phyloP scores from a whole-genome alignment of 2,113 vertebrate species.

The Cervus canadensis region DNA sequence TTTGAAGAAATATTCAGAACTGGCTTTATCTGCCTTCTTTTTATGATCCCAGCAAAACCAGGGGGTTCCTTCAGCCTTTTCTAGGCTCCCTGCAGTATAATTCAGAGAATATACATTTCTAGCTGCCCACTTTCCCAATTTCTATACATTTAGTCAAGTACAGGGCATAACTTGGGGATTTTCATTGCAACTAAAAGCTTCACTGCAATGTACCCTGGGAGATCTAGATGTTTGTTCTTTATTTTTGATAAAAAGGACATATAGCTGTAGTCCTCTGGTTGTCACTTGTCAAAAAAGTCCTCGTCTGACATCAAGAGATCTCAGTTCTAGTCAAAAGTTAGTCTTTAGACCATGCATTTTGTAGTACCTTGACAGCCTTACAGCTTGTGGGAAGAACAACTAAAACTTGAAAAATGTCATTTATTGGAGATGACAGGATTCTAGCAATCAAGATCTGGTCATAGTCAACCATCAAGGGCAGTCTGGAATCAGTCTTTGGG shows the following conservation, averaged over 20 bases:
- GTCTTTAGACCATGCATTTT: neutral
- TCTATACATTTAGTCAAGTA: neutral
- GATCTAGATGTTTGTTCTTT: neutral
- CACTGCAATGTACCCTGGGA: neutral
- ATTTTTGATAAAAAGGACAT: neutral
- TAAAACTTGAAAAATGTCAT: neutral
- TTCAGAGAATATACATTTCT: neutral
- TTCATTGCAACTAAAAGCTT: neutral
- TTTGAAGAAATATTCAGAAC: neutral
- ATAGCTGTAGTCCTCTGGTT: neutral
- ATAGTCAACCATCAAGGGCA: neutral
- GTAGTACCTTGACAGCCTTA: neutral
- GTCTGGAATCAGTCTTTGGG: neutral
- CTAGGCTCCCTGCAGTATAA: neutral
- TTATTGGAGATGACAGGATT: neutral
- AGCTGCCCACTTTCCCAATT: neutral
- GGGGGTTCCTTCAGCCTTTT: neutral
- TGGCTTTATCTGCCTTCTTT: neutral
- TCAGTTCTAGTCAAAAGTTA: neutral
- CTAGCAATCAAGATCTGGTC: neutral
- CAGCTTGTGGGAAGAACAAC: neutral
- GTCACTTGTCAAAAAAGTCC: neutral
- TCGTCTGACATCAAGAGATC: neutral
- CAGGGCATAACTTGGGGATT: neutral
- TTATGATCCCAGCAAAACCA: neutral